Conservation (phyloP, 1,140 invertebrate species). For the Thaumatotibia leucotreta region DNA sequence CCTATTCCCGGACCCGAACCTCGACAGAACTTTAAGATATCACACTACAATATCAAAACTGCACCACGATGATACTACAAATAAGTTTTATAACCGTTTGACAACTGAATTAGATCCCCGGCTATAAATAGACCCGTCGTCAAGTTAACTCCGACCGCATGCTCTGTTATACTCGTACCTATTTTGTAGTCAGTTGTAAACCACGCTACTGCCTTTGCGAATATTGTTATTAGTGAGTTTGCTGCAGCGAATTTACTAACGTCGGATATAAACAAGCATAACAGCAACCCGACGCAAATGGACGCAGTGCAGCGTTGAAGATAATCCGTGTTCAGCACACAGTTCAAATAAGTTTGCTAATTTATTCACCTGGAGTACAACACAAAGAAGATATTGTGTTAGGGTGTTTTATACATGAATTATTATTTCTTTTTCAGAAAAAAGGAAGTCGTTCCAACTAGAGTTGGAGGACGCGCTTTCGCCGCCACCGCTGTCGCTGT, state of each 20-base stretch:
- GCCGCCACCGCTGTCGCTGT: slow-evolving; percentile 87
- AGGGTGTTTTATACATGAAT: not conserved
- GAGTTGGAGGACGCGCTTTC: slow-evolving; percentile 79
- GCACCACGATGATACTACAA: not conserved
- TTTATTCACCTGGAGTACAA: not conserved
- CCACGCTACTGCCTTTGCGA: slow-evolving; percentile 19
- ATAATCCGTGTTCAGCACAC: not conserved
- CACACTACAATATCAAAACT: not conserved
- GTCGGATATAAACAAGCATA: not conserved
- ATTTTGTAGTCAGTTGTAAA: slow-evolving; percentile 16
- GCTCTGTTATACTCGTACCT: not conserved
- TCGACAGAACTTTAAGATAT: not conserved
- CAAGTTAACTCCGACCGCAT: slow-evolving; percentile 11
- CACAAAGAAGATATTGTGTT: not conserved
- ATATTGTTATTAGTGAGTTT: slow-evolving; percentile 12
- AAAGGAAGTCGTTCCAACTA: slow-evolving; percentile 78
- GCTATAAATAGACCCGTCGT: slow-evolving; percentile 36
- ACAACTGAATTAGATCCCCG: slow-evolving; percentile 14
- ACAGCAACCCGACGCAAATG: not conserved
- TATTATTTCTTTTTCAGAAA: slow-evolving; percentile 62
- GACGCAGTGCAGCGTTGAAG: not conserved
- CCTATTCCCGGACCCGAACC: not conserved
- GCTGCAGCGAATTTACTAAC: slow-evolving; percentile 1
- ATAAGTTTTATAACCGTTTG: slow-evolving; percentile 7
- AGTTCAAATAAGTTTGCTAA: not conserved